Percentiles rank a stretch among this genome's conserved stretches.
These are phyloP conservation scores for Limnothrissa miodon DNA, from an alignment of 2,113 vertebrate genomes.

Conservation along the genomic window DNA sequence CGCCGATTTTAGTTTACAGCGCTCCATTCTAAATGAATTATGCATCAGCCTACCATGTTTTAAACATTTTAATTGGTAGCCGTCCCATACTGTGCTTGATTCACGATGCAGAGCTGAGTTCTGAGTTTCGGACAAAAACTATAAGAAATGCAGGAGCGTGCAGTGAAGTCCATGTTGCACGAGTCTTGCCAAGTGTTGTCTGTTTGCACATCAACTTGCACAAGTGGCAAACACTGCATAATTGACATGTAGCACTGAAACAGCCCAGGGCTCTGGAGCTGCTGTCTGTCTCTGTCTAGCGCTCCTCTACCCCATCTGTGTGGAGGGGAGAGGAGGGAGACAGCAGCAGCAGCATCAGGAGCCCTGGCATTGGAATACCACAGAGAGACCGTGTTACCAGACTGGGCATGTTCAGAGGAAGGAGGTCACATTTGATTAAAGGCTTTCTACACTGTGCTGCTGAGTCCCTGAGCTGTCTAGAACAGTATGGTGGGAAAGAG, in stretches of 20 bases:
- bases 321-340: background rate
- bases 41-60: background rate
- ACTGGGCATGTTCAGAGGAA: conserved; percentile 26
- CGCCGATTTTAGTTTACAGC: background rate
- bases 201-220: background rate
- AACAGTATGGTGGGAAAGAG: background rate
- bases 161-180: background rate
- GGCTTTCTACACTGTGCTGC: background rate
- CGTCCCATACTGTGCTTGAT: background rate
- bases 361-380: background rate
- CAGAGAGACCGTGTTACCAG: conserved; percentile 13
- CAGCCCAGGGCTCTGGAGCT: background rate
- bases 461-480: conserved; percentile 31
- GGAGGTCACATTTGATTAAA: conserved; percentile 43
- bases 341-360: background rate
- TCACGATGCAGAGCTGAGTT: background rate
- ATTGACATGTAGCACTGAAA: background rate
- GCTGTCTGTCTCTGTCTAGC: background rate
- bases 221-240: background rate
- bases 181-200: background rate
- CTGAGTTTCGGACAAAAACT: background rate
- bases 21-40: background rate
- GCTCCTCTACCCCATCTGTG: background rate
- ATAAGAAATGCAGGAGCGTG: background rate
- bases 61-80: conserved; percentile 5